Evolutionary conservation across 2,888 invertebrate genomes (phyloP).

Genomic region (Sarcophaga variegata): DNA sequence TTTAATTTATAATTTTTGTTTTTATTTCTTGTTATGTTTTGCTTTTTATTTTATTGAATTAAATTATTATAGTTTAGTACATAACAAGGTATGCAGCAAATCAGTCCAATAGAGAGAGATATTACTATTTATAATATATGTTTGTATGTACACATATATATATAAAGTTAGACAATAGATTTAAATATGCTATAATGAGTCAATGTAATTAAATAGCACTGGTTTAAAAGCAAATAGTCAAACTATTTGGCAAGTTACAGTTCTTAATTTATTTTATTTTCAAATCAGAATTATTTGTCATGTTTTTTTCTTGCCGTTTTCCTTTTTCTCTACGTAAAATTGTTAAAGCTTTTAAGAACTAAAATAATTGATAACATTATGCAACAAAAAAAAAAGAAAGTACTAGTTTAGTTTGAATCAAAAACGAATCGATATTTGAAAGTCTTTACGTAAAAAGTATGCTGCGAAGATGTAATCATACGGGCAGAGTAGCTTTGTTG

Average conservation of each 20-base stretch:
- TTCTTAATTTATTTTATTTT: neutral
- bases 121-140: neutral
- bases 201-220: neutral
- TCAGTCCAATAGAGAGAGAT: conserved; percentile 68
- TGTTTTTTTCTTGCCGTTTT: neutral
- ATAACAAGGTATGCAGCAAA: conserved; percentile 67
- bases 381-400: no score
- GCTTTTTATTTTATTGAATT: conserved; percentile 23
- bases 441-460: no score
- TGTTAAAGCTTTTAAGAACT: no score
- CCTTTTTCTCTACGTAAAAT: neutral
- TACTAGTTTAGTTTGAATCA: no score
- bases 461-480: no score
- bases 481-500: no score
- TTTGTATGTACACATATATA: conserved; percentile 27
- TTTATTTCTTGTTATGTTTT: conserved; percentile 6
- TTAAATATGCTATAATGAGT: neutral
- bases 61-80: conserved; percentile 59
- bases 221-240: neutral
- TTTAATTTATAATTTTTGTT: neutral
- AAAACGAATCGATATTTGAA: no score
- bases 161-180: conserved; percentile 32
- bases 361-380: no score
- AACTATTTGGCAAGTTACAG: neutral
- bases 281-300: neutral